Evolutionary conservation across 2,113 vertebrate genomes (phyloP).

Genomic region (Brachyhypopomus gauderio): DNA sequence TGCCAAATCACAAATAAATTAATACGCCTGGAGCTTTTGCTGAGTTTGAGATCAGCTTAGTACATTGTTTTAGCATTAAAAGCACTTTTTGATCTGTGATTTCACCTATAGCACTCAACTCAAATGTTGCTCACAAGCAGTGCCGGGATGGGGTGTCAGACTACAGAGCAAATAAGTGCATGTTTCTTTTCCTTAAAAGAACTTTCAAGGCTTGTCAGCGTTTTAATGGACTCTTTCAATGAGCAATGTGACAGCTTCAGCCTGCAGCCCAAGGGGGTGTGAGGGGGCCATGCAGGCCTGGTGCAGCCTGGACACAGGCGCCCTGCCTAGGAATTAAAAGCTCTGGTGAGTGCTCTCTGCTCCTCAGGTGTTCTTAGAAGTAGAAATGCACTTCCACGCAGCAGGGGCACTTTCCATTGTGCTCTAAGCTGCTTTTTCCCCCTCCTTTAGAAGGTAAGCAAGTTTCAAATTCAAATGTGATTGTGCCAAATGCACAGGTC

Average conservation of each 20-base stretch:
- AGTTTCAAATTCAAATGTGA: not conserved
- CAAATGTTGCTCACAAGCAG: not conserved
- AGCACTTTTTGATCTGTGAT: not conserved
- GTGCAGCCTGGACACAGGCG: constrained; percentile 19
- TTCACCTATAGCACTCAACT: not conserved
- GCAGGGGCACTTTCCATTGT: constrained; percentile 29
- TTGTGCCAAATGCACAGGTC: not conserved
- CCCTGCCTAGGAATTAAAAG: constrained; percentile 32
- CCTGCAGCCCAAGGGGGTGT: constrained; percentile 2
- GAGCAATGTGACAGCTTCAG: constrained; percentile 28
- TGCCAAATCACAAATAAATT: not conserved
- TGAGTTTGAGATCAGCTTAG: not conserved
- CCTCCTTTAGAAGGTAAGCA: not conserved
- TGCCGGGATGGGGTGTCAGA: constrained; percentile 7
- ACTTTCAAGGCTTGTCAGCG: constrained; percentile 41
- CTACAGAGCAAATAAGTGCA: constrained; percentile 24
- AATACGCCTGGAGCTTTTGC: not conserved
- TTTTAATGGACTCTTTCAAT: constrained; percentile 41
- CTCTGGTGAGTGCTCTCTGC: constrained; percentile 25
- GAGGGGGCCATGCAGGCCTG: constrained; percentile 10
- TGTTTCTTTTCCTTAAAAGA: constrained; percentile 23
- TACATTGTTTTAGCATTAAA: not conserved
- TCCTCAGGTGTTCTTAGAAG: constrained; percentile 39
- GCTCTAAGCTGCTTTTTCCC: not conserved
- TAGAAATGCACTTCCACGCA: constrained; percentile 28